These are phyloP conservation scores for Lateolabrax maculatus DNA, from an alignment of 2,797 vertebrate genomes.

Conservation along the genomic window DNA sequence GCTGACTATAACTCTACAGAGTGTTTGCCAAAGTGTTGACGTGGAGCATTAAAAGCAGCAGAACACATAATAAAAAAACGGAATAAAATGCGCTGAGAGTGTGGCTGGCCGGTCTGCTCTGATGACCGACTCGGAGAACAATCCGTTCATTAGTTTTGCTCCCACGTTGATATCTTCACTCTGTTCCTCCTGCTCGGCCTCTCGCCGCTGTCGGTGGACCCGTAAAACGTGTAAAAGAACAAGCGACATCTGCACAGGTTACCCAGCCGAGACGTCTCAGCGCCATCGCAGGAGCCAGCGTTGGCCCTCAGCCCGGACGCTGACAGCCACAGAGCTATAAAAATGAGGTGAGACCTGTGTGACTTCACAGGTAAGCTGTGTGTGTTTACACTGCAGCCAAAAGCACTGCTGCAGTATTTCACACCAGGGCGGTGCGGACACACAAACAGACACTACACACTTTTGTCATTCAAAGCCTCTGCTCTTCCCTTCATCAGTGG, in stretches of 20 bases:
- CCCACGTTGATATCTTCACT: not conserved
- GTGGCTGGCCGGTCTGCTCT: not conserved
- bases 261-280: slow-evolving; percentile 27
- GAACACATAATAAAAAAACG: too few relatives aligned
- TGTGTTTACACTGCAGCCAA: slow-evolving; percentile 44
- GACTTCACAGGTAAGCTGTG: slow-evolving; percentile 54
- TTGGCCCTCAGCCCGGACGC: slow-evolving; percentile 37
- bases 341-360: slow-evolving; percentile 41
- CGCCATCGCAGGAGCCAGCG: slow-evolving; percentile 16
- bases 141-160: not conserved
- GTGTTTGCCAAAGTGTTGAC: too few relatives aligned
- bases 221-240: slow-evolving; percentile 46
- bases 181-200: not conserved
- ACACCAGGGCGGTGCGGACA: slow-evolving; percentile 17
- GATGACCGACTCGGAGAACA: not conserved
- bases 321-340: slow-evolving; percentile 32
- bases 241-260: slow-evolving; percentile 25
- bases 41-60: not conserved
- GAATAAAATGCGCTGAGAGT: not conserved
- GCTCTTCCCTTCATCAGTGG: not conserved
- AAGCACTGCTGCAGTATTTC: slow-evolving; percentile 52
- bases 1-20: not conserved
- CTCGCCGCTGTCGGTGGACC: slow-evolving; percentile 34
- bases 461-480: not conserved
- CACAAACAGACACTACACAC: slow-evolving; percentile 9